Evolutionary conservation across 2,888 invertebrate species (phyloP), one percentile per base, ranked within the genome.

Genomic region (Thalpophila matura): DNA sequence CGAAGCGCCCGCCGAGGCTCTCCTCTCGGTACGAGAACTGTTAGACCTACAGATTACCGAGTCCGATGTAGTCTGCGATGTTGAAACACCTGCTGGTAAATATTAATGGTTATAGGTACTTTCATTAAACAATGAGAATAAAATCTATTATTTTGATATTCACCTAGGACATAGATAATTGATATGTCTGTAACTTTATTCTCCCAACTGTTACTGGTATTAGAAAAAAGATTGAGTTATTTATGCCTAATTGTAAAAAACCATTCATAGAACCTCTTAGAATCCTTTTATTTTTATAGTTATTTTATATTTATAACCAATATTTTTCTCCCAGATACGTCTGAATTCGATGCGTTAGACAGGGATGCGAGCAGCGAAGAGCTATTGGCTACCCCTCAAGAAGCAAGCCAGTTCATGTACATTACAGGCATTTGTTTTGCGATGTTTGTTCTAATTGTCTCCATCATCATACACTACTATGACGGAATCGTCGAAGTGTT

Each of bases 1-100:
- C 0, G 99, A 99, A 92, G 97, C 97, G 0, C 96, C 97, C 0
- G 96, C 97, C 9, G 98, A 99, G 81, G 98, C 97, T 0, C 95
- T 97, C 38, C 95, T 97, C 35, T 97, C 98, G 1, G 96, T 98
- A 5, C 96, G 97, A 79, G 98, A 99, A 86, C 95, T 99, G 54
- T 94, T 99, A 12, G 98, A 98, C 86, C 91, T 98, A 42, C 95
- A 96, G 76, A 96, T 98, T 51, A 95, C 96, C 12, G 97, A 97
- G 79, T 96, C 96, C 6, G 96, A 97, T 77, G 96, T 97, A 10
- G 95, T 97, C 45, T 96, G 96, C 69, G 97, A 97, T 78, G 94
- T 97, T 24, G 98, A 98, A 90, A 96, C 97, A 1, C 96, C 97
- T 84, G 97, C 98, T 76, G 98, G 98, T 97, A 87, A 86, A 57